A percentile compares a stretch with the other conserved stretches of the same genome.
phyloP scores from a whole-genome alignment of 2,888 invertebrate species.

The Protodeltote pygarga region DNA sequence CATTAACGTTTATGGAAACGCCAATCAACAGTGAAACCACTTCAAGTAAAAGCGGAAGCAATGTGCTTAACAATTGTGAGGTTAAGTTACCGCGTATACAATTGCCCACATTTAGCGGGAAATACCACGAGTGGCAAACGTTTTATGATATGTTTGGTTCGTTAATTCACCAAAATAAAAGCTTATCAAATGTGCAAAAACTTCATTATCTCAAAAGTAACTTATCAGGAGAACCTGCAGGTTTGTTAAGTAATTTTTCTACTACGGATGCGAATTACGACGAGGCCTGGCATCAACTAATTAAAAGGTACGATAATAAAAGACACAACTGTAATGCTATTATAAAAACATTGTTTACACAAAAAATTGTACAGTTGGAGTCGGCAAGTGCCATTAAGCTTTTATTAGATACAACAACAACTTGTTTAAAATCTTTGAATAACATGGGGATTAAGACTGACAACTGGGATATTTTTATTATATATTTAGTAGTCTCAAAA shows the following conservation, averaged over 20 bases:
- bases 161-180: slow-evolving; percentile 9
- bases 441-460: slow-evolving; percentile 10
- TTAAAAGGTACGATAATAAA: slow-evolving; percentile 16
- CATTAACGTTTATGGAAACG: not conserved
- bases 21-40: not conserved
- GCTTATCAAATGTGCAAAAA: slow-evolving; percentile 10
- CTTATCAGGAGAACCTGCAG: slow-evolving; percentile 15
- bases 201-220: slow-evolving; percentile 12
- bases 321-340: slow-evolving; percentile 15
- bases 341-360: slow-evolving; percentile 9
- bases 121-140: slow-evolving; percentile 13
- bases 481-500: slow-evolving; percentile 1
- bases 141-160: slow-evolving; percentile 17
- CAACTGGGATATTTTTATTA: slow-evolving; percentile 10
- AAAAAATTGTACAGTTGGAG: slow-evolving; percentile 5
- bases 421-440: slow-evolving; percentile 9
- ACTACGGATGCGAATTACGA: slow-evolving; percentile 16
- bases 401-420: slow-evolving; percentile 13
- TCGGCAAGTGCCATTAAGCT: slow-evolving; percentile 12
- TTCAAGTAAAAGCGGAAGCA: not conserved
- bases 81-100: slow-evolving; percentile 13
- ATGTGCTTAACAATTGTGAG: slow-evolving; percentile 10
- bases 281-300: slow-evolving; percentile 15
- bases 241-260: slow-evolving; percentile 10
- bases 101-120: slow-evolving; percentile 12